Conservation (phyloP, 2,797 vertebrate genomes). For the Phoeniculus purpureus region DNA sequence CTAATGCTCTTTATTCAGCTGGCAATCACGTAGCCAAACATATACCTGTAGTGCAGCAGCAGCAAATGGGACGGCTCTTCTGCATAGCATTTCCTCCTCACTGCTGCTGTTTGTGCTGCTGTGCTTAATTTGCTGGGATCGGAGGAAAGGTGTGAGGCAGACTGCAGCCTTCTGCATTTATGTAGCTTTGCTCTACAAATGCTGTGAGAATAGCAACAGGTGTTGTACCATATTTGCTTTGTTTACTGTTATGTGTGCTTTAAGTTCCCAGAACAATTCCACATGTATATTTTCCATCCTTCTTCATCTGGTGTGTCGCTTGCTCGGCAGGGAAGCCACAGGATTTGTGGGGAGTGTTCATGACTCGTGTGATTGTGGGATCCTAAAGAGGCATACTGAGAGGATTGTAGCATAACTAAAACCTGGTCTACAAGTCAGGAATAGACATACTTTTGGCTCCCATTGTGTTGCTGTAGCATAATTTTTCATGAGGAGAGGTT, state of each 20-base stretch:
- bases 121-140: slow-evolving; percentile 43
- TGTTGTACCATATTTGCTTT: slow-evolving; percentile 72
- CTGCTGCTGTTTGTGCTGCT: slow-evolving; percentile 64
- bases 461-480: slow-evolving; percentile 64
- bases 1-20: neutral
- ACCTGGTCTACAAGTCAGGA: slow-evolving; percentile 66
- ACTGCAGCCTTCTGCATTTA: slow-evolving; percentile 32
- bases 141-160: slow-evolving; percentile 51
- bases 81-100: neutral
- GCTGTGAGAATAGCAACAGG: slow-evolving; percentile 71
- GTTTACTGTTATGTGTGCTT: slow-evolving; percentile 70
- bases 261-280: slow-evolving; percentile 71
- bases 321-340: slow-evolving; percentile 32
- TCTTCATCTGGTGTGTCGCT: slow-evolving; percentile 71
- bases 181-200: slow-evolving; percentile 52
- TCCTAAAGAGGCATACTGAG: slow-evolving; percentile 66
- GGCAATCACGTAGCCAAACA: neutral
- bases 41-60: neutral
- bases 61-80: neutral
- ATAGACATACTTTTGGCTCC: slow-evolving; percentile 70
- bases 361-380: slow-evolving; percentile 60
- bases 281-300: slow-evolving; percentile 70
- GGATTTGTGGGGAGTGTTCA: slow-evolving; percentile 67
- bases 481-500: slow-evolving; percentile 51
- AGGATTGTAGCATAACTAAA: slow-evolving; percentile 69